Evolutionary conservation across 64 coral and sea anemone species (phyloP).

Genomic region (Astreopora myriophthalma): DNA sequence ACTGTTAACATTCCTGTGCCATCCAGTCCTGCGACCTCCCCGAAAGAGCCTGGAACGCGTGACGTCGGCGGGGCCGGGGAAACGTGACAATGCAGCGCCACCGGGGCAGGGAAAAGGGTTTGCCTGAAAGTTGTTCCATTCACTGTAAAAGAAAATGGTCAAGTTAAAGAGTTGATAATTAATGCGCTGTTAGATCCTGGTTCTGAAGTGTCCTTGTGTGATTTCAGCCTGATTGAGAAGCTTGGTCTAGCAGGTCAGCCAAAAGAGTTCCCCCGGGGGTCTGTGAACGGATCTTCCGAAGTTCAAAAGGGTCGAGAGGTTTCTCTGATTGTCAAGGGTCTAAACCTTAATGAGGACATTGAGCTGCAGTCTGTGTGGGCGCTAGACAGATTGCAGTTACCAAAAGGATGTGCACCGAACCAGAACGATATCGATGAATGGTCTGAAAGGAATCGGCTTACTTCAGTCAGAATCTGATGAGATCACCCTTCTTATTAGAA

Average conservation of each 20-base stretch:
- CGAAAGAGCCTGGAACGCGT: not conserved
- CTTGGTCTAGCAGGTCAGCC: conserved; percentile 12
- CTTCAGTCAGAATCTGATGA: conserved; percentile 13
- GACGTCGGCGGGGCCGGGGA: conserved; percentile 23
- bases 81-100: not conserved
- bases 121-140: conserved; percentile 32
- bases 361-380: conserved; percentile 44
- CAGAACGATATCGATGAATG: not conserved
- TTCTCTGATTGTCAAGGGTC: conserved; percentile 5
- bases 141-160: not conserved
- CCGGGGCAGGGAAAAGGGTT: not conserved
- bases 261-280: conserved; percentile 29
- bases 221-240: conserved; percentile 11
- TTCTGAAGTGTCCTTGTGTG: conserved; percentile 51
- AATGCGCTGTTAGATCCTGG: conserved; percentile 56
- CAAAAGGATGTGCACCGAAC: not conserved
- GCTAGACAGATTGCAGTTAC: conserved; percentile 35
- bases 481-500: conserved; percentile 51
- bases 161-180: not conserved
- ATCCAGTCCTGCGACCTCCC: not conserved
- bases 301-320: conserved; percentile 21
- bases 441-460: conserved; percentile 38
- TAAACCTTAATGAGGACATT: conserved; percentile 14
- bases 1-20: not conserved
- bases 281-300: not conserved